Conservation (phyloP, 2,113 vertebrate species). For the Ascaphus truei region DNA sequence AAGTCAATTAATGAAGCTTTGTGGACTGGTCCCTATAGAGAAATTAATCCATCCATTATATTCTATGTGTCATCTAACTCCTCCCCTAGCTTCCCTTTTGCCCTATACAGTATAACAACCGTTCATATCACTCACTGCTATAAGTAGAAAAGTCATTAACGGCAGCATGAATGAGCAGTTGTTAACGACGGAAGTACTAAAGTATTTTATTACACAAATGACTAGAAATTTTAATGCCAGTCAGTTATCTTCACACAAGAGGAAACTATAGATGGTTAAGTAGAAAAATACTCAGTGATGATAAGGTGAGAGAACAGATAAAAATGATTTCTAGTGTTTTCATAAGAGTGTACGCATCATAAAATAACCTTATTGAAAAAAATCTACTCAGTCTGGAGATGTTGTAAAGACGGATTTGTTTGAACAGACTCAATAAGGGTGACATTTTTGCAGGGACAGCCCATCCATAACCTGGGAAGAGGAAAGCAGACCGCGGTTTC, state of each 20-base stretch:
- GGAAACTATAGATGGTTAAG: no score
- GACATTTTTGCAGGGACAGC: not conserved
- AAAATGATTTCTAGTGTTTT: not conserved
- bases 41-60: constrained; percentile 19
- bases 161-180: not conserved
- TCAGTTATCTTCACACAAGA: no score
- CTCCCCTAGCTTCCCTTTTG: not conserved
- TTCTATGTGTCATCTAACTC: no score
- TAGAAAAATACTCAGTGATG: no score
- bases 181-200: not conserved
- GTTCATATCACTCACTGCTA: not conserved
- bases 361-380: not conserved
- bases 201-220: not conserved
- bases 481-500: not conserved
- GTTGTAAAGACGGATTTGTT: not conserved
- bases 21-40: no score
- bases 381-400: not conserved
- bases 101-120: not conserved
- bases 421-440: not conserved
- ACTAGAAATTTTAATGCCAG: not conserved
- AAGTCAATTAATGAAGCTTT: no score
- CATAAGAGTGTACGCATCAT: not conserved
- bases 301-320: not conserved
- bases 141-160: not conserved
- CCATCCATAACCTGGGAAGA: not conserved